Evolutionary conservation across 2,113 vertebrate species (phyloP).

Genomic region (Percopsis transmontana): DNA sequence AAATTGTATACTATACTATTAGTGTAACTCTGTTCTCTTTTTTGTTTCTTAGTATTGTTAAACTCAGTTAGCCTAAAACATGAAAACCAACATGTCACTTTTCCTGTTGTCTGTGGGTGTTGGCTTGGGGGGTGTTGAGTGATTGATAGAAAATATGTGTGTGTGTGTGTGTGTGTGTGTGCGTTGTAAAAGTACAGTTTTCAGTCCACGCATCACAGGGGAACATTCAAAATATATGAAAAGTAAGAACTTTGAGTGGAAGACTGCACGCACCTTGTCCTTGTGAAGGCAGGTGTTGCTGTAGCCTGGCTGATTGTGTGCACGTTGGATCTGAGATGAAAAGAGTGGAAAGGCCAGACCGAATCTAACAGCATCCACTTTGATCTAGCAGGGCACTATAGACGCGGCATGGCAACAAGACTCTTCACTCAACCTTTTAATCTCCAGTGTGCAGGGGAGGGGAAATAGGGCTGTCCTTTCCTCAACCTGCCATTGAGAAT

Average conservation of each 20-base stretch:
- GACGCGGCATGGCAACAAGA: constrained; percentile 6
- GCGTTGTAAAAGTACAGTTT: neutral
- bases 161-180: constrained; percentile 1
- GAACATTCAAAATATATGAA: constrained; percentile 35
- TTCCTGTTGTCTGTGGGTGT: neutral
- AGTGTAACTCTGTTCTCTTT: too few relatives aligned
- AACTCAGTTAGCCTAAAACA: too few relatives aligned
- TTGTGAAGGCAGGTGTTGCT: constrained; percentile 31
- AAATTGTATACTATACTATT: too few relatives aligned
- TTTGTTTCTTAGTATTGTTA: too few relatives aligned
- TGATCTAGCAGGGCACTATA: constrained; percentile 35
- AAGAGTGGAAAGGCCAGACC: constrained; percentile 30
- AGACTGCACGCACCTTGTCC: constrained; percentile 31
- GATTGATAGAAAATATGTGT: neutral
- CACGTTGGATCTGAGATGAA: constrained; percentile 29
- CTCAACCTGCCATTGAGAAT: constrained; percentile 10
- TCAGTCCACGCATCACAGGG: constrained; percentile 3
- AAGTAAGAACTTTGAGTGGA: constrained; percentile 33
- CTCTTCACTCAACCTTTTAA: constrained; percentile 22
- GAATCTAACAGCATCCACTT: constrained; percentile 29
- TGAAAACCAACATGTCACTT: too few relatives aligned
- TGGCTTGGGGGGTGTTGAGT: too few relatives aligned
- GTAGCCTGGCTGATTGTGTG: constrained; percentile 3
- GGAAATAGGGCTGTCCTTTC: neutral
- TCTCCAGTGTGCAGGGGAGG: constrained; percentile 19